Evolutionary conservation across 2,113 vertebrate species (phyloP).

Genomic region (Etheostoma spectabile): DNA sequence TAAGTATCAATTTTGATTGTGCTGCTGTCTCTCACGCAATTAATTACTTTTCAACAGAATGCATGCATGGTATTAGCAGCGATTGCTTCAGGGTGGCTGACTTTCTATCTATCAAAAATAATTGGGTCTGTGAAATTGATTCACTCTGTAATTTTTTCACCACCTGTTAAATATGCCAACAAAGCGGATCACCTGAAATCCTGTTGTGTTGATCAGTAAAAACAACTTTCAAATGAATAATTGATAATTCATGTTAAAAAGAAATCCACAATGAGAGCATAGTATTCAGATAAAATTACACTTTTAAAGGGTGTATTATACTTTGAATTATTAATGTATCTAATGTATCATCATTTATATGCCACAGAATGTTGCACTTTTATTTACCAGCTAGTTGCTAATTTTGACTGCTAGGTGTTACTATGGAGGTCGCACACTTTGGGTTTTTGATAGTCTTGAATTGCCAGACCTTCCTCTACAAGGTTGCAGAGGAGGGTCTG

Average conservation of each 20-base stretch:
- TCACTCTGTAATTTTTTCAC: constrained; percentile 39
- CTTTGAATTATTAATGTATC: background rate
- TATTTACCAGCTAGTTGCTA: no score
- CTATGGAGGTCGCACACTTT: no score
- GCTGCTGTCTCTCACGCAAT: constrained; percentile 37
- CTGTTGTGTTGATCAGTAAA: constrained; percentile 16
- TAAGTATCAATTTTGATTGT: constrained; percentile 31
- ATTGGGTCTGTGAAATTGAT: constrained; percentile 49
- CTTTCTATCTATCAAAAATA: constrained; percentile 45
- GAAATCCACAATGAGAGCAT: background rate
- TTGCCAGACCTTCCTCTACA: no score
- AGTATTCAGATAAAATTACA: constrained; percentile 12
- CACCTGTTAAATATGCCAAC: constrained; percentile 31
- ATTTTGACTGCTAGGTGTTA: no score
- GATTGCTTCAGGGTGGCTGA: constrained; percentile 27
- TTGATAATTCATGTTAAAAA: constrained; percentile 18
- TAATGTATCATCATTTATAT: background rate
- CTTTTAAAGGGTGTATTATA: background rate
- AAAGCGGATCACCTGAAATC: background rate
- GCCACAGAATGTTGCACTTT: no score
- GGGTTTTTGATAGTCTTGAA: no score
- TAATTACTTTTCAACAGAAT: constrained; percentile 51
- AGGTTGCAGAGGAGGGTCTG: no score
- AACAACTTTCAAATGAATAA: constrained; percentile 37
- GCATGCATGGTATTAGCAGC: constrained; percentile 4